phyloP scores from a whole-genome alignment of 2,888 invertebrate genomes.

The Tetropium fuscum region DNA sequence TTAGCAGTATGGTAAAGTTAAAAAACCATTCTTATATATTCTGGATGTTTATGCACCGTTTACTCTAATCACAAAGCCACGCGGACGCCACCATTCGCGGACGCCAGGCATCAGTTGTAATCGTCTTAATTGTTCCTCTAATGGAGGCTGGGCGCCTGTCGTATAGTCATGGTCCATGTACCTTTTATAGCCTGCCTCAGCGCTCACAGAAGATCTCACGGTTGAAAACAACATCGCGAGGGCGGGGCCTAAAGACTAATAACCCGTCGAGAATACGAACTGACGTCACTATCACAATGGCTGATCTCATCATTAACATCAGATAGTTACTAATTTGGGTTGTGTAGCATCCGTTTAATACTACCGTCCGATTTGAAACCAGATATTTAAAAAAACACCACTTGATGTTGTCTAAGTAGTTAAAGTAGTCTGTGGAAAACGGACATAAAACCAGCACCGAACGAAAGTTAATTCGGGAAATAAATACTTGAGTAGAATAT shows the following conservation, averaged over 20 bases:
- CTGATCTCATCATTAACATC: conserved; percentile 47
- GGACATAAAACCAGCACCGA: too few species aligned
- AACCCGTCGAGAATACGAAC: conserved; percentile 54
- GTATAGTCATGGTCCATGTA: conserved; percentile 35
- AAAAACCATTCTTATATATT: too few species aligned
- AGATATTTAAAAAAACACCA: background rate
- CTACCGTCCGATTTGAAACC: conserved; percentile 13
- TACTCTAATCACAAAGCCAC: too few species aligned
- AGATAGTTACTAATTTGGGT: conserved; percentile 31
- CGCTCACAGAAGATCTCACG: conserved; percentile 35
- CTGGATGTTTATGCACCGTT: too few species aligned
- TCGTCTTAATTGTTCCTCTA: conserved; percentile 46
- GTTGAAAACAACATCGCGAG: conserved; percentile 48
- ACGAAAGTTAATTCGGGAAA: too few species aligned
- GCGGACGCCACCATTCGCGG: too few species aligned
- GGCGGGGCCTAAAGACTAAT: conserved; percentile 59
- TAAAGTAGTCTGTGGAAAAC: too few species aligned
- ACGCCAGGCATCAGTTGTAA: conserved; percentile 26
- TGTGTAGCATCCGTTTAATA: conserved; percentile 24
- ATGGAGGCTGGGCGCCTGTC: conserved; percentile 45
- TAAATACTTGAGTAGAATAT: too few species aligned
- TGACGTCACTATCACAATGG: conserved; percentile 60
- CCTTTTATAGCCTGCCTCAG: conserved; percentile 10
- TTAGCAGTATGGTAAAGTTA: too few species aligned
- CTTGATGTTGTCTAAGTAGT: background rate